These are phyloP conservation scores for Desmodus rotundus DNA, from an alignment of 2,113 vertebrate genomes.

Conservation along the genomic window DNA sequence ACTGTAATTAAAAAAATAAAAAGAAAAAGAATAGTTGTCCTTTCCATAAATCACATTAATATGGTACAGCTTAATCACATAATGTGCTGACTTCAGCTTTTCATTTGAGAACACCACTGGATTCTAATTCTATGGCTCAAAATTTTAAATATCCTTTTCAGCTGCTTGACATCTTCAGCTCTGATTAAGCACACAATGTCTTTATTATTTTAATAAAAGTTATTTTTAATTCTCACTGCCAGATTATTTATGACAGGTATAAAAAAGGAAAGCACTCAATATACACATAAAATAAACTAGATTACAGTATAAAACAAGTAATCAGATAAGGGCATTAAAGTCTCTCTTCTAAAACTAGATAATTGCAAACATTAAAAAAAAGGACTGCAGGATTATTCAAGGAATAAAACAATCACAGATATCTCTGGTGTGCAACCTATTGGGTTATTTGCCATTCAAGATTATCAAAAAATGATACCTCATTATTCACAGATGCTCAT, in stretches of 20 bases:
- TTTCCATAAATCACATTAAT: conserved; percentile 11
- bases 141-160: neutral
- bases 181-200: neutral
- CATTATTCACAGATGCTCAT: conserved; percentile 93
- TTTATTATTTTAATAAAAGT: conserved; percentile 67
- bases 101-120: neutral
- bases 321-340: conserved; percentile 91
- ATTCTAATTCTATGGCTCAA: neutral
- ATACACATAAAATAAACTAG: conserved; percentile 92
- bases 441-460: conserved; percentile 89
- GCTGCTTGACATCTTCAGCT: neutral
- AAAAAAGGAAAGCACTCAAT: conserved; percentile 97
- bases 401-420: conserved; percentile 95
- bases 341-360: conserved; percentile 90
- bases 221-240: conserved; percentile 97
- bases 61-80: neutral
- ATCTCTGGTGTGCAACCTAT: conserved; percentile 89
- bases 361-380: conserved; percentile 94
- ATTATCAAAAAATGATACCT: conserved; percentile 88
- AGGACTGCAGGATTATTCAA: conserved; percentile 96
- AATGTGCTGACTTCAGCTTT: neutral
- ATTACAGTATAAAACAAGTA: conserved; percentile 92
- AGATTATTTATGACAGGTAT: conserved; percentile 99
- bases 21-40: neutral
- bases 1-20: neutral